phyloP scores from a whole-genome alignment of 2,888 invertebrate genomes.

The Drosophila aldrichi region DNA sequence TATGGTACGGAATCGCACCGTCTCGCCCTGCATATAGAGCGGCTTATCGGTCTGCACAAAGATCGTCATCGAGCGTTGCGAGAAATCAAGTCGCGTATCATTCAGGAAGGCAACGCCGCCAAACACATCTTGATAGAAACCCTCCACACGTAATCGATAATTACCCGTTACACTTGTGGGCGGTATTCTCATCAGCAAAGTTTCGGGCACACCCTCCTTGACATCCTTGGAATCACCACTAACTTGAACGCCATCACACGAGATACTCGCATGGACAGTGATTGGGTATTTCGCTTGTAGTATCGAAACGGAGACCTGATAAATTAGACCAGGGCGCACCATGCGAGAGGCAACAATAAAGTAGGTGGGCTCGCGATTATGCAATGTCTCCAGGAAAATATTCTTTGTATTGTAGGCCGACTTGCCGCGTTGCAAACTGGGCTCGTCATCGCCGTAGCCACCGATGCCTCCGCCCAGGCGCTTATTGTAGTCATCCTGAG shows the following conservation, averaged over 20 bases:
- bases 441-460: constrained; percentile 65
- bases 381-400: constrained; percentile 78
- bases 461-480: constrained; percentile 28
- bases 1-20: constrained; percentile 94
- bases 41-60: constrained; percentile 98
- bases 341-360: constrained; percentile 96
- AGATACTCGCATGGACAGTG: constrained; percentile 94
- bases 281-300: constrained; percentile 92
- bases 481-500: constrained; percentile 71
- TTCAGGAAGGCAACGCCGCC: constrained; percentile 96
- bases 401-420: constrained; percentile 78
- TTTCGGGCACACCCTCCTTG: constrained; percentile 94
- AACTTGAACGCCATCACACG: constrained; percentile 95
- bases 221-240: constrained; percentile 93
- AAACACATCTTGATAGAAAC: constrained; percentile 88
- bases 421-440: constrained; percentile 74
- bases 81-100: constrained; percentile 93
- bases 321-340: constrained; percentile 96
- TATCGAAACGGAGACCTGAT: constrained; percentile 94
- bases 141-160: constrained; percentile 94
- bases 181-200: constrained; percentile 95
- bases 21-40: constrained; percentile 96
- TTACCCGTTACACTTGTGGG: constrained; percentile 92
- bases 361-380: constrained; percentile 88
- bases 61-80: constrained; percentile 96